Percentiles rank a stretch among this genome's conserved stretches.
phyloP scores from a whole-genome alignment of 2,113 vertebrate species.

The Nothobranchius furzeri region DNA sequence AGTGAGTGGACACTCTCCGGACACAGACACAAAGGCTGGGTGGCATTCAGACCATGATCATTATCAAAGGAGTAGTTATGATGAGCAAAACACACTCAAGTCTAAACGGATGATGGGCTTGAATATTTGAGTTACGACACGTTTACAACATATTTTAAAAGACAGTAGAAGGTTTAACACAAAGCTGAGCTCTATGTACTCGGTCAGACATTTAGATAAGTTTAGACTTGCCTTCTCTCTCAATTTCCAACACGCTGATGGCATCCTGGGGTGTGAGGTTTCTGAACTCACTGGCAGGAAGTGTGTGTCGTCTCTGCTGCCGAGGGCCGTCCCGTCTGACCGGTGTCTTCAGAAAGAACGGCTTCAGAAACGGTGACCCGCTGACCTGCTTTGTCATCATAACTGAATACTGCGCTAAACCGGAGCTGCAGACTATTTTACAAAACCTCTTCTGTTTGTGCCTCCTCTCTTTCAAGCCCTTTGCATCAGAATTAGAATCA shows the following conservation, averaged over 20 bases:
- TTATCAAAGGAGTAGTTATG: not conserved
- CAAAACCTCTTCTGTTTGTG: not conserved
- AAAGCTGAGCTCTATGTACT: no score
- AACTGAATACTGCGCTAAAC: not conserved
- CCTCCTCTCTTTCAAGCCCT: no score
- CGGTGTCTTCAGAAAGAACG: slow-evolving; percentile 73
- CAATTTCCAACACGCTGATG: slow-evolving; percentile 84
- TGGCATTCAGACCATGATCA: not conserved
- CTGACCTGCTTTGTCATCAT: slow-evolving; percentile 71
- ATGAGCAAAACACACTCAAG: no score
- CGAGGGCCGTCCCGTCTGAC: slow-evolving; percentile 51
- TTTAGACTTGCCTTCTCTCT: slow-evolving; percentile 75
- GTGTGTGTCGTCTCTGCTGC: slow-evolving; percentile 77
- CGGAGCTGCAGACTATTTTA: not conserved
- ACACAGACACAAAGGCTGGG: slow-evolving; percentile 81
- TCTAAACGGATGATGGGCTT: no score
- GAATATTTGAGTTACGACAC: no score
- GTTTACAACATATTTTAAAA: no score
- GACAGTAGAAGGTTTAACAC: no score
- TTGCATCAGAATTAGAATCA: no score
- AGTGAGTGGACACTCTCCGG: slow-evolving; percentile 81
- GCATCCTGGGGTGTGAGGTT: slow-evolving; percentile 82
- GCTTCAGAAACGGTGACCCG: slow-evolving; percentile 73
- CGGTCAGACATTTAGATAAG: no score
- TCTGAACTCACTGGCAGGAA: slow-evolving; percentile 83